Conservation (phyloP, 2,888 invertebrate species). For the Temnothorax ravouxi region DNA sequence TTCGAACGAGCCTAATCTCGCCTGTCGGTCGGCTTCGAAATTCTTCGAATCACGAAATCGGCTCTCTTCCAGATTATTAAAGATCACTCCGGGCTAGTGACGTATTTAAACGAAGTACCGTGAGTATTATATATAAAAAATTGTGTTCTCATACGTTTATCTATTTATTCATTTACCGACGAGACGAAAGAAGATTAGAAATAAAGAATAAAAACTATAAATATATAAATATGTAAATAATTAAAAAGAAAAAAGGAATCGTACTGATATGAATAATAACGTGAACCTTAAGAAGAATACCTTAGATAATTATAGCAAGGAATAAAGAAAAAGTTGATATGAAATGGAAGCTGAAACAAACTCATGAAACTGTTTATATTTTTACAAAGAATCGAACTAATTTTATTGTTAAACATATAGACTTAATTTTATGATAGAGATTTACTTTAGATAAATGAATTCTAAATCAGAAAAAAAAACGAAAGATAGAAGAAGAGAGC, state of each 20-base stretch:
- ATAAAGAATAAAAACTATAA: neutral
- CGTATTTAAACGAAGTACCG: neutral
- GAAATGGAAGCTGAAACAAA: neutral
- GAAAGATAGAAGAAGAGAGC: neutral
- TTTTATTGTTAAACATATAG: neutral
- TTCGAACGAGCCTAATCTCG: conserved; percentile 53
- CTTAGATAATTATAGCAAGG: neutral
- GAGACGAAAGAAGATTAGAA: neutral
- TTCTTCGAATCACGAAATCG: conserved; percentile 43
- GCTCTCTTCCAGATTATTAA: conserved; percentile 3
- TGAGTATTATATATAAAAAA: no score
- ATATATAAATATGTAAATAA: neutral
- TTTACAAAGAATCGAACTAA: neutral
- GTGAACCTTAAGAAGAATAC: neutral
- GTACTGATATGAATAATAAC: neutral
- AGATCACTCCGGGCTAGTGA: neutral
- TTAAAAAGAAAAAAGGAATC: neutral
- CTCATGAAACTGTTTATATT: neutral
- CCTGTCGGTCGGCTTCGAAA: conserved; percentile 34
- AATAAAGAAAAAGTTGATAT: neutral
- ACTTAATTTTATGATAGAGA: neutral
- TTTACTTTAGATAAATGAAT: neutral
- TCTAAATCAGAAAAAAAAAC: neutral
- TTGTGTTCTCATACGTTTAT: neutral
- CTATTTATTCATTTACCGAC: neutral